Conservation (phyloP, 2,888 invertebrate species). For the Caenorhabditis drosophilae region DNA sequence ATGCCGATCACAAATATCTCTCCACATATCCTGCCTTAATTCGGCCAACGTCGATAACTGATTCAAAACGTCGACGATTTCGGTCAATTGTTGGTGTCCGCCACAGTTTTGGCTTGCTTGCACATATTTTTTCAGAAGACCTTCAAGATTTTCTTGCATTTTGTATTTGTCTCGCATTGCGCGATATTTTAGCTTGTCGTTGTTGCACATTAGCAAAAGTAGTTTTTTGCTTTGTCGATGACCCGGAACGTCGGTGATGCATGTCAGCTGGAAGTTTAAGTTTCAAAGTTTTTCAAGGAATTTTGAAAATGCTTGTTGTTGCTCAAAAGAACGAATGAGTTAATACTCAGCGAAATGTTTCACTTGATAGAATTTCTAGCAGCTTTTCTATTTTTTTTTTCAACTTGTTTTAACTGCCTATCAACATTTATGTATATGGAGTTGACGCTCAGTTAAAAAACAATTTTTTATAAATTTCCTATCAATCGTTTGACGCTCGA, state of each 20-base stretch:
- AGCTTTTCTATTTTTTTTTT: too few relatives aligned
- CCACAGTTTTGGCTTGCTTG: conserved; percentile 14
- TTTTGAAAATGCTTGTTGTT: too few relatives aligned
- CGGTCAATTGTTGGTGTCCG: conserved; percentile 47
- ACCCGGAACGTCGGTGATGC: conserved; percentile 5
- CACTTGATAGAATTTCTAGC: too few relatives aligned
- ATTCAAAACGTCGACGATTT: conserved; percentile 45
- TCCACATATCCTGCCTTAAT: conserved; percentile 36
- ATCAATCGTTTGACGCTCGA: too few relatives aligned
- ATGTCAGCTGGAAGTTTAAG: too few relatives aligned
- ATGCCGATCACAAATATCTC: conserved; percentile 31
- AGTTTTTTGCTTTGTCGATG: conserved; percentile 36
- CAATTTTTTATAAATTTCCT: too few relatives aligned
- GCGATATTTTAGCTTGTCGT: conserved; percentile 33
- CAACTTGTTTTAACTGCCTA: too few relatives aligned
- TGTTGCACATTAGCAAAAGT: conserved; percentile 25
- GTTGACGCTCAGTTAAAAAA: too few relatives aligned
- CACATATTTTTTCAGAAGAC: conserved; percentile 25
- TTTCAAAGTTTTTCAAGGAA: too few relatives aligned
- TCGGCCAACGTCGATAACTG: conserved; percentile 27
- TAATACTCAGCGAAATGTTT: too few relatives aligned
- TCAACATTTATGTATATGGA: too few relatives aligned
- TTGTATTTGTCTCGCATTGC: conserved; percentile 30
- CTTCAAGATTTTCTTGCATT: conserved; percentile 30
- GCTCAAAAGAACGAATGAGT: too few relatives aligned